Percentiles rank a stretch among this genome's conserved stretches.
Conservation (phyloP, 2,888 invertebrate species). For the Myathropa florea region DNA sequence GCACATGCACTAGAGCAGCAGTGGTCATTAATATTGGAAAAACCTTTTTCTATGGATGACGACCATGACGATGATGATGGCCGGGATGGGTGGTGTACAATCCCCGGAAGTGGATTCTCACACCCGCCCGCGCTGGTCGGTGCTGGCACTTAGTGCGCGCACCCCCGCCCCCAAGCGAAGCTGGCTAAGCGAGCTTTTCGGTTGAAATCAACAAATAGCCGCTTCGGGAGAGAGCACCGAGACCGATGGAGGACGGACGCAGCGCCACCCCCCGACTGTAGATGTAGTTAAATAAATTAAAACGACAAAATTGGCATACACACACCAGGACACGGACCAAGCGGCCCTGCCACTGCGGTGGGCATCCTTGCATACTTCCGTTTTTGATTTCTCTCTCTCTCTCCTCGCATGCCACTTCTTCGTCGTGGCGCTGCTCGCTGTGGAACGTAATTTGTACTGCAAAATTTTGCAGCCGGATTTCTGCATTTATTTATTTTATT, state of each 20-base stretch:
- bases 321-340: conserved; percentile 32
- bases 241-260: not conserved
- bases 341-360: conserved; percentile 9
- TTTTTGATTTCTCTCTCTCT: conserved; percentile 19
- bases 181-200: conserved; percentile 50
- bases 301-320: conserved; percentile 69
- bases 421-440: not conserved
- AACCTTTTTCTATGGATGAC: conserved; percentile 60
- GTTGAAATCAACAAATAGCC: conserved; percentile 65
- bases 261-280: not conserved
- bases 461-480: conserved; percentile 67
- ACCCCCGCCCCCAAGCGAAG: not conserved
- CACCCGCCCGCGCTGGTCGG: conserved; percentile 5
- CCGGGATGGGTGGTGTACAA: conserved; percentile 26
- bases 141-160: conserved; percentile 46
- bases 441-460: conserved; percentile 13
- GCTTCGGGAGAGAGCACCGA: not conserved
- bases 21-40: conserved; percentile 71
- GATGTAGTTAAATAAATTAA: conserved; percentile 67
- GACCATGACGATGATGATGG: conserved; percentile 48
- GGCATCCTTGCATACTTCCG: conserved; percentile 66
- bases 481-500: conserved; percentile 69
- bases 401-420: conserved; percentile 35
- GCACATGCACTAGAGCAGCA: conserved; percentile 67
- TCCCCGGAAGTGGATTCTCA: conserved; percentile 61